Evolutionary conservation across 1,140 invertebrate species (phyloP).

Genomic region (fruit fly (Drosophila melanogaster)): DNA sequence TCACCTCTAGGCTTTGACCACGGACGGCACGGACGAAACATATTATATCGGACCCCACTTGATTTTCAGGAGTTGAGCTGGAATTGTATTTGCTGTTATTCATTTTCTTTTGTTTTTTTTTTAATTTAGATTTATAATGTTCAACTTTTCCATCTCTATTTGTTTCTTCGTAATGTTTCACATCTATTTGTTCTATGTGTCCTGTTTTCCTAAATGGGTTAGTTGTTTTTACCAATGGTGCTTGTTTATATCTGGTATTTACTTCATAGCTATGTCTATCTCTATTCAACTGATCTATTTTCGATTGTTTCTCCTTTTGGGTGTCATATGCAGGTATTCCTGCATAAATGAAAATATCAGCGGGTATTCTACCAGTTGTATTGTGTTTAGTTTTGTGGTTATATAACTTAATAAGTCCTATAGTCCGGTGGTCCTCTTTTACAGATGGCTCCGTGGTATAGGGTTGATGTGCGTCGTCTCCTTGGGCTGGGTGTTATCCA

Average conservation of each 20-base stretch:
- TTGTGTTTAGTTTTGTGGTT: constrained; percentile 15
- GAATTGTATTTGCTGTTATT: not conserved
- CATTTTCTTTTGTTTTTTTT: too few relatives aligned
- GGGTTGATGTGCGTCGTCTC: too few relatives aligned
- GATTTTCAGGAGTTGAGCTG: not conserved
- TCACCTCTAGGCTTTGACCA: too few relatives aligned
- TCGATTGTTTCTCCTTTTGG: not conserved
- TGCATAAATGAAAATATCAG: not conserved
- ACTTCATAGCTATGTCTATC: too few relatives aligned
- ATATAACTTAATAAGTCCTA: too few relatives aligned
- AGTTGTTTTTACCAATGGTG: not conserved
- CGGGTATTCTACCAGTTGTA: not conserved
- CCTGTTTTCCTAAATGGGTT: not conserved
- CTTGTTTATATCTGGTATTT: too few relatives aligned
- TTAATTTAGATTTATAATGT: too few relatives aligned
- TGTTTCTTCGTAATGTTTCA: not conserved
- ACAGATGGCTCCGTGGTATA: too few relatives aligned
- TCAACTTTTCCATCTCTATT: not conserved
- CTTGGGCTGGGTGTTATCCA: too few relatives aligned
- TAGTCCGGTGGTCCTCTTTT: too few relatives aligned
- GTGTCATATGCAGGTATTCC: not conserved
- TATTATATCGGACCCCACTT: not conserved
- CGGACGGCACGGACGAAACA: too few relatives aligned
- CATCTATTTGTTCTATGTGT: not conserved
- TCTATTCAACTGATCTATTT: too few relatives aligned